Conservation (phyloP, 1,140 invertebrate genomes). For the Caenorhabditis brenneri region DNA sequence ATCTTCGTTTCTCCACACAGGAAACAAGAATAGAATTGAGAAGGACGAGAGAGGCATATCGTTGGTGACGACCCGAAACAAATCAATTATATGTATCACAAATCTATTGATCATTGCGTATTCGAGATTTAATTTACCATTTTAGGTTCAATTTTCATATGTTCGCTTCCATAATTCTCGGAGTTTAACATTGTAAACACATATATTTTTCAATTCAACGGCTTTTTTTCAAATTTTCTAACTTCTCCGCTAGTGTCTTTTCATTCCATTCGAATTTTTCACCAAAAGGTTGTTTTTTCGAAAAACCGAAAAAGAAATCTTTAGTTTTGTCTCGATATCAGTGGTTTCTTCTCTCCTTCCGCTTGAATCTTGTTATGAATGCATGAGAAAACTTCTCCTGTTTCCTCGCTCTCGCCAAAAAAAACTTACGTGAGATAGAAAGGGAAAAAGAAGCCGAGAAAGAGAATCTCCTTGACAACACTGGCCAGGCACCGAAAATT, state of each 20-base stretch:
- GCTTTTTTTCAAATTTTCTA: not conserved
- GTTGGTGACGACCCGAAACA: slow-evolving; percentile 15
- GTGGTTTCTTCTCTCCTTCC: not conserved
- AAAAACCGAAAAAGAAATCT: not conserved
- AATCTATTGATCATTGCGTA: slow-evolving; percentile 27
- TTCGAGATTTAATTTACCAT: no score
- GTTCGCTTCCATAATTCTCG: no score
- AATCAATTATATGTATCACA: slow-evolving; percentile 36
- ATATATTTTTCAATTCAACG: not conserved
- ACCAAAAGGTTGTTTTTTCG: not conserved
- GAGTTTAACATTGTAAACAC: no score
- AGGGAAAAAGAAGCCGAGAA: not conserved
- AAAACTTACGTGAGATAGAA: slow-evolving; percentile 14
- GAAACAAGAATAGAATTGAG: slow-evolving; percentile 1
- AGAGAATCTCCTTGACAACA: slow-evolving; percentile 20
- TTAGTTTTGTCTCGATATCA: not conserved
- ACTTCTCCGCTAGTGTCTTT: not conserved
- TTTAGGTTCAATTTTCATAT: no score
- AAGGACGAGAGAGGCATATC: not conserved
- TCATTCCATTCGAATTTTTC: not conserved
- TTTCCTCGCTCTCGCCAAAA: not conserved
- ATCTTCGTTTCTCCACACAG: slow-evolving; percentile 9
- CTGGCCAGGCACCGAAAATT: not conserved
- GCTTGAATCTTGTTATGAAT: slow-evolving; percentile 7
- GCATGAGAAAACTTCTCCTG: not conserved